These are phyloP conservation scores for Dasysyrphus tricinctus DNA, from an alignment of 2,888 invertebrate species.

Conservation along the genomic window DNA sequence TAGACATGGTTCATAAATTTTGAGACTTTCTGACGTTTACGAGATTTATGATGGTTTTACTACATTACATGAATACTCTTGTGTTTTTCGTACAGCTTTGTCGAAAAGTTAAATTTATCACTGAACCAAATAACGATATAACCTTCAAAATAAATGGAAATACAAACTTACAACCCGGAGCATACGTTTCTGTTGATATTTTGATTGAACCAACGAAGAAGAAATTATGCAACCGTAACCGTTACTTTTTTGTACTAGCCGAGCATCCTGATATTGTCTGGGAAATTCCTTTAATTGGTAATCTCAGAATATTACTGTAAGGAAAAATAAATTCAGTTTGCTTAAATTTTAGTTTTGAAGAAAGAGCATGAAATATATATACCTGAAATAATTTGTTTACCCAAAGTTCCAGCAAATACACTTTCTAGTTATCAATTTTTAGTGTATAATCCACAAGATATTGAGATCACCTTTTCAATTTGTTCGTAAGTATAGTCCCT, in stretches of 20 bases:
- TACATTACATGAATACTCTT: too few relatives aligned
- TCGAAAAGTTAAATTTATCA: conserved; percentile 40
- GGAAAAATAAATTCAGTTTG: background rate
- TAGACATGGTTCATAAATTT: too few relatives aligned
- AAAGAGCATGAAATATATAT: conserved; percentile 16
- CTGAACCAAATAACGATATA: conserved; percentile 35
- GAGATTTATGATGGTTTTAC: too few relatives aligned
- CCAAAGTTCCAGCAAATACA: conserved; percentile 54
- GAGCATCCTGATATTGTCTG: conserved; percentile 63
- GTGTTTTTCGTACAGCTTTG: too few relatives aligned
- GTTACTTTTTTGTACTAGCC: conserved; percentile 38
- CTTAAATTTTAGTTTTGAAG: conserved; percentile 2
- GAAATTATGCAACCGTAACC: conserved; percentile 5
- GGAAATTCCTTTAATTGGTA: conserved; percentile 61
- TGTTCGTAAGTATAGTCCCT: conserved; percentile 28
- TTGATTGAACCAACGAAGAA: conserved; percentile 41
- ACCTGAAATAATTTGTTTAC: conserved; percentile 35
- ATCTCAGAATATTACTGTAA: background rate
- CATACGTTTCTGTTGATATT: conserved; percentile 26
- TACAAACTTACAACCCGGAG: conserved; percentile 27
- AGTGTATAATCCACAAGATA: conserved; percentile 33
- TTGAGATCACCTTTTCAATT: conserved; percentile 4
- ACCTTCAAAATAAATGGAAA: conserved; percentile 35
- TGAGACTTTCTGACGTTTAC: too few relatives aligned
- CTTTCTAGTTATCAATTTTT: conserved; percentile 49